A percentile compares a stretch with the other conserved stretches of the same genome.
These are phyloP conservation scores for Heteronetta atricapilla DNA, from an alignment of 2,113 vertebrate genomes.

Conservation along the genomic window DNA sequence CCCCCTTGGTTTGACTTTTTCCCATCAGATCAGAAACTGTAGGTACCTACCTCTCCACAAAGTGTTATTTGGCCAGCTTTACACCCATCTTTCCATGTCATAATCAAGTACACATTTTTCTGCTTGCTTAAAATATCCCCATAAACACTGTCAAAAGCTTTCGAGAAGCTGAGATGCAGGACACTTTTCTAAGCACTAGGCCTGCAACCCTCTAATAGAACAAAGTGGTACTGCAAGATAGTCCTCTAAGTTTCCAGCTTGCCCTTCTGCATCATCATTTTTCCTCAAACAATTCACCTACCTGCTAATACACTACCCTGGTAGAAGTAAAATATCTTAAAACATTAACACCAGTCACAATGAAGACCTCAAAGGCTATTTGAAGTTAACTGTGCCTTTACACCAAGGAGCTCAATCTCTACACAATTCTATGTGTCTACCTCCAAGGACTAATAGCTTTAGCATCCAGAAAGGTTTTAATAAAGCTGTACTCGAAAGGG, in stretches of 20 bases:
- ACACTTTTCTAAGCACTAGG: background rate
- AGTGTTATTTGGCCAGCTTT: background rate
- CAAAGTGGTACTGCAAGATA: background rate
- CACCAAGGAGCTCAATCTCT: background rate
- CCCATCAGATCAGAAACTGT: background rate
- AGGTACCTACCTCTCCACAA: background rate
- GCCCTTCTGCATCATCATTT: background rate
- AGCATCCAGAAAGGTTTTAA: background rate
- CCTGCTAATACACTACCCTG: background rate
- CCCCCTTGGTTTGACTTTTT: background rate
- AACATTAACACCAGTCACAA: background rate
- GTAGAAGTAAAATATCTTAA: background rate
- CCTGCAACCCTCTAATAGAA: background rate
- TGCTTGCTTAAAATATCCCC: background rate
- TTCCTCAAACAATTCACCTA: background rate
- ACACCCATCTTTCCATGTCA: background rate
- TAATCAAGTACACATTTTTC: background rate
- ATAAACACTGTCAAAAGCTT: background rate
- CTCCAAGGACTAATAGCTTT: background rate
- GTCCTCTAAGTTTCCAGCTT: conserved; percentile 1
- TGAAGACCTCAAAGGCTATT: background rate
- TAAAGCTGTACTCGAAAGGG: background rate
- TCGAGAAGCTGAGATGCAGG: background rate
- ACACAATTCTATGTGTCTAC: fast-evolving
- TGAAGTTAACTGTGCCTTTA: background rate